These are phyloP conservation scores for Morpho deidamia DNA, from an alignment of 2,888 invertebrate species.

Conservation along the genomic window DNA sequence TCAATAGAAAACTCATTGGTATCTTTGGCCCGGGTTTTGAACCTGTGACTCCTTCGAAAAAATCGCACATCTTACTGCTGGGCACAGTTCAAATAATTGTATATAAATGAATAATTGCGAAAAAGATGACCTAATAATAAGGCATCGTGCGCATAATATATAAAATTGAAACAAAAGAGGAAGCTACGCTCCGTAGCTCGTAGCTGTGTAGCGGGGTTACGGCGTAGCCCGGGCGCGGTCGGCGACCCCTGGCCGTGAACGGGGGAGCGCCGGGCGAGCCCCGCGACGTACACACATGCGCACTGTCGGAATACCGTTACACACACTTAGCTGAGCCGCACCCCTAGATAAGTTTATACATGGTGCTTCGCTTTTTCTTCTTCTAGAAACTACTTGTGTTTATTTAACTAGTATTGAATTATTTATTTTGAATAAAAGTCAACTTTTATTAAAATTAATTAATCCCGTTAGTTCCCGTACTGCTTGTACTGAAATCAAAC, in stretches of 20 bases:
- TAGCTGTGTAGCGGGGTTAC: slow-evolving; percentile 67
- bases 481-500: too few species aligned
- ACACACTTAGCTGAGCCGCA: slow-evolving; percentile 25
- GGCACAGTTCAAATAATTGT: too few species aligned
- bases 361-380: slow-evolving; percentile 11
- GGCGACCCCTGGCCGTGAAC: slow-evolving; percentile 78
- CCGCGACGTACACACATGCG: slow-evolving; percentile 35
- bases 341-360: slow-evolving; percentile 29
- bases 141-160: slow-evolving; percentile 33
- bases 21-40: too few species aligned
- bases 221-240: slow-evolving; percentile 73
- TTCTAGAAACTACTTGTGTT: not conserved
- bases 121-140: slow-evolving; percentile 55
- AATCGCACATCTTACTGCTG: too few species aligned
- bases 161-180: slow-evolving; percentile 58
- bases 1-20: too few species aligned
- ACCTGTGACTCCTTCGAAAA: too few species aligned
- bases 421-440: too few species aligned
- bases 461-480: too few species aligned
- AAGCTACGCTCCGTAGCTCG: slow-evolving; percentile 62
- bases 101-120: not conserved
- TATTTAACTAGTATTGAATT: too few species aligned
- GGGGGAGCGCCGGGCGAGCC: slow-evolving; percentile 59
- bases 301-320: slow-evolving; percentile 16
- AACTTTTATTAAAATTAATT: too few species aligned